Evolutionary conservation across 2,113 vertebrate species (phyloP).

Genomic region (Helogale parvula): DNA sequence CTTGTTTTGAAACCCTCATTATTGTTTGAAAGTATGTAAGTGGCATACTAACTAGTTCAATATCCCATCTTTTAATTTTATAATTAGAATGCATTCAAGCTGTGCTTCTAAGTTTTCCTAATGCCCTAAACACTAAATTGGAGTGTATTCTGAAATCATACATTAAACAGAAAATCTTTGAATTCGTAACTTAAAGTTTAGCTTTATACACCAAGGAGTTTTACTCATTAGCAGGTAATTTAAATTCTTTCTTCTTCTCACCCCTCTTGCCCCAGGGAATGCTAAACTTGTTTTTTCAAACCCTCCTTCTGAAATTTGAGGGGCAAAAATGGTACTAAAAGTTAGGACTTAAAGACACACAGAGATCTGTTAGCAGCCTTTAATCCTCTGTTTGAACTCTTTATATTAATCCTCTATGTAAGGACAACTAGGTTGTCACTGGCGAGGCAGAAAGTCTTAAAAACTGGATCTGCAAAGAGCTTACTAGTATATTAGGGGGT

Average conservation of each 20-base stretch:
- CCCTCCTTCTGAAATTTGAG: constrained; percentile 44
- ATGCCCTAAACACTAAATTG: constrained; percentile 76
- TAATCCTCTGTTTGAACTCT: background rate
- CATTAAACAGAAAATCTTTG: constrained; percentile 70
- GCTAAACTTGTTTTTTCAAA: constrained; percentile 65
- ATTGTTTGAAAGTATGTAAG: constrained; percentile 68
- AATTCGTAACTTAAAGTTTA: constrained; percentile 78
- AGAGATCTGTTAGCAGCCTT: background rate
- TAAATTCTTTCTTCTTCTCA: constrained; percentile 73
- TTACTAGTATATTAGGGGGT: background rate
- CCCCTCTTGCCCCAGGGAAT: constrained; percentile 42
- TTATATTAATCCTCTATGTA: background rate
- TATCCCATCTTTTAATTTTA: constrained; percentile 78
- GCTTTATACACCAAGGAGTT: constrained; percentile 76
- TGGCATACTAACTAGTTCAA: constrained; percentile 68
- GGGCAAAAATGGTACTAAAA: constrained; percentile 9
- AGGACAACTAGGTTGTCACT: background rate
- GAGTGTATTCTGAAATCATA: constrained; percentile 74
- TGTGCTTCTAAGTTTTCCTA: constrained; percentile 76
- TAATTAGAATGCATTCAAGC: constrained; percentile 81
- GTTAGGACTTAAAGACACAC: background rate
- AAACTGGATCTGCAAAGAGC: background rate
- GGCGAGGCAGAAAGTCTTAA: background rate
- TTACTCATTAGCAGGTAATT: constrained; percentile 80
- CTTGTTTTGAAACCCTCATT: constrained; percentile 64